These are phyloP conservation scores for Eumeta japonica DNA, from an alignment of 1,140 invertebrate species.

Conservation along the genomic window DNA sequence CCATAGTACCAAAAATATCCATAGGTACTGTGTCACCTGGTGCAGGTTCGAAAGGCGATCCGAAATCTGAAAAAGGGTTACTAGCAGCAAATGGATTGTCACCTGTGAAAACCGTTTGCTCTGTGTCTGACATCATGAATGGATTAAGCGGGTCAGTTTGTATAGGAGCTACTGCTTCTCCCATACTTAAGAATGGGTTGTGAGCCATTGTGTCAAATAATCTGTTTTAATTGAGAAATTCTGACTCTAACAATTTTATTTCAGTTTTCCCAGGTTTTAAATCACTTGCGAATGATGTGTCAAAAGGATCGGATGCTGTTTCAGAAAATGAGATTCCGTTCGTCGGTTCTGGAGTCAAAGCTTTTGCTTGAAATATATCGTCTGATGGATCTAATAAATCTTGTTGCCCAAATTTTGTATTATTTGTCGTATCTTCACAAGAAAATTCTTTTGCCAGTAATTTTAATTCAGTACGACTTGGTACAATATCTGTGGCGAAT, in stretches of 20 bases:
- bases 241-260: slow-evolving; percentile 72
- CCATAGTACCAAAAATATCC: slow-evolving; percentile 42
- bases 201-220: slow-evolving; percentile 57
- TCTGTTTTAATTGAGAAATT: slow-evolving; percentile 58
- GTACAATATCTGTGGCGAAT: slow-evolving; percentile 65
- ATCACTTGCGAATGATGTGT: slow-evolving; percentile 74
- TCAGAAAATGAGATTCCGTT: slow-evolving; percentile 34
- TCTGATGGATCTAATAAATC: slow-evolving; percentile 60
- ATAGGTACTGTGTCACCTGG: slow-evolving; percentile 47
- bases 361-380: slow-evolving; percentile 65
- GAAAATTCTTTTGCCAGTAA: slow-evolving; percentile 70
- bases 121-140: slow-evolving; percentile 64
- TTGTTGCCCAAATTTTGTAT: no score
- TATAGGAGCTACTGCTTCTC: slow-evolving; percentile 54
- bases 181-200: slow-evolving; percentile 77
- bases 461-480: slow-evolving; percentile 73
- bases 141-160: slow-evolving; percentile 65
- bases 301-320: slow-evolving; percentile 71
- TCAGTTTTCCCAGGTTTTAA: slow-evolving; percentile 76
- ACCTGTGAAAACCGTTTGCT: slow-evolving; percentile 28
- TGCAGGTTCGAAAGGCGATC: slow-evolving; percentile 50
- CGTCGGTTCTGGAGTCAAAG: slow-evolving; percentile 63
- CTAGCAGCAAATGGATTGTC: slow-evolving; percentile 64
- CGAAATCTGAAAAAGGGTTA: slow-evolving; percentile 66
- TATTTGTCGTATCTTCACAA: slow-evolving; percentile 45